Evolutionary conservation across 1,140 invertebrate species (phyloP).

Genomic region (Diorhabda carinulata): DNA sequence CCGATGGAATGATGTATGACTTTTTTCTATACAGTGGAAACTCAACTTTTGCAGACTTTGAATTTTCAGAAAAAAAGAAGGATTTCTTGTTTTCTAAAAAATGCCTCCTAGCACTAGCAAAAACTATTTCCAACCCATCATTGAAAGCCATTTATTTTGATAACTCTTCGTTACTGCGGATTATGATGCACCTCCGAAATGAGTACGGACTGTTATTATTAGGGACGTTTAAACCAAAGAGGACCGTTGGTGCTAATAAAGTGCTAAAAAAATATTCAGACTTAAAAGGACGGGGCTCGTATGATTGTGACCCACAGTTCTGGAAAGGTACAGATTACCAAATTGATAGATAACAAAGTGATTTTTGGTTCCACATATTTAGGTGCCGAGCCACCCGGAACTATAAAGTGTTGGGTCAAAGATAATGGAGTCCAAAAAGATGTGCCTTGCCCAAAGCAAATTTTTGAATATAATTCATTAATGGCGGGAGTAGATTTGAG

Average conservation of each 20-base stretch:
- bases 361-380: constrained; percentile 32
- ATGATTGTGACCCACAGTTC: constrained; percentile 18
- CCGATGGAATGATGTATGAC: constrained; percentile 45
- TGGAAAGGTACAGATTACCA: constrained; percentile 24
- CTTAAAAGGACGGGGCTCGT: constrained; percentile 21
- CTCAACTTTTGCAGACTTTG: constrained; percentile 6
- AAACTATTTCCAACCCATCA: background rate
- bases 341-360: constrained; percentile 32
- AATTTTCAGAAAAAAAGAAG: constrained; percentile 6
- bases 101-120: too few relatives aligned
- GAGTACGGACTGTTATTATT: constrained; percentile 8
- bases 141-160: constrained; percentile 15
- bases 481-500: constrained; percentile 25
- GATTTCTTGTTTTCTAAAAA: too few relatives aligned
- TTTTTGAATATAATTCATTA: constrained; percentile 36
- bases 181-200: background rate
- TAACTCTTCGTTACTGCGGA: constrained; percentile 11
- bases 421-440: constrained; percentile 35
- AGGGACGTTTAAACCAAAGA: constrained; percentile 15
- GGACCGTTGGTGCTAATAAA: background rate
- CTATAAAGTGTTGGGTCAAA: constrained; percentile 40
- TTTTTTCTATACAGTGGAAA: constrained; percentile 43
- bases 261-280: background rate
- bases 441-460: constrained; percentile 45
- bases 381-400: constrained; percentile 37